These are phyloP conservation scores for Artemisiospiza belli DNA, from an alignment of 2,113 vertebrate genomes.

Conservation along the genomic window DNA sequence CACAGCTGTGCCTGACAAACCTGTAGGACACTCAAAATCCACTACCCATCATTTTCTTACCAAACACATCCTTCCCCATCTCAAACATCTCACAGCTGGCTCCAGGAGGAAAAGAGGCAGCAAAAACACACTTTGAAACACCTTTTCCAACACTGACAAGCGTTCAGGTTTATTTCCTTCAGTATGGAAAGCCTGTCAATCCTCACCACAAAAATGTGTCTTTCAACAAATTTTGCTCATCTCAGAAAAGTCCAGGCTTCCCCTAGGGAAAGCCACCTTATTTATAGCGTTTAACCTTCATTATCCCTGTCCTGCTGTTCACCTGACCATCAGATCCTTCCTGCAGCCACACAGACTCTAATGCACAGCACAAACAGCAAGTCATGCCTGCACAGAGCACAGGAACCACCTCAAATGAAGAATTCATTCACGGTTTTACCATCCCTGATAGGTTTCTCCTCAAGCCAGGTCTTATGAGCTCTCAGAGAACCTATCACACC, in stretches of 20 bases:
- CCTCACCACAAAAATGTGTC: neutral
- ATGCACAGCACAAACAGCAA: neutral
- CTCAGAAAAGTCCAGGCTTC: neutral
- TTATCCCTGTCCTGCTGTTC: neutral
- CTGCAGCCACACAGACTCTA: neutral
- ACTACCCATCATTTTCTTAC: rapidly evolving
- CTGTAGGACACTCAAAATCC: neutral
- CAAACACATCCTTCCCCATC: neutral
- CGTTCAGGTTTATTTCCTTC: neutral
- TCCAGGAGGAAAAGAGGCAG: neutral
- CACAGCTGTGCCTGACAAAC: neutral
- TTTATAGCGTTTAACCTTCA: neutral
- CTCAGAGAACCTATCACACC: no score
- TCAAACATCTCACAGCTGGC: neutral
- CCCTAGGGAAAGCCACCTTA: neutral
- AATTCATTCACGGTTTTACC: neutral
- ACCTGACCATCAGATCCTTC: no score
- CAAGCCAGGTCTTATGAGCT: no score
- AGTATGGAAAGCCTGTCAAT: neutral
- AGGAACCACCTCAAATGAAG: neutral
- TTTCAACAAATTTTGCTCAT: neutral
- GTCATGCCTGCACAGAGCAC: rapidly evolving
- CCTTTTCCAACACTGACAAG: neutral
- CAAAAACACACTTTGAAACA: rapidly evolving
- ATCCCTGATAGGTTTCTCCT: neutral